phyloP scores from a whole-genome alignment of 1,140 invertebrate species.

The Campoletis sonorensis region DNA sequence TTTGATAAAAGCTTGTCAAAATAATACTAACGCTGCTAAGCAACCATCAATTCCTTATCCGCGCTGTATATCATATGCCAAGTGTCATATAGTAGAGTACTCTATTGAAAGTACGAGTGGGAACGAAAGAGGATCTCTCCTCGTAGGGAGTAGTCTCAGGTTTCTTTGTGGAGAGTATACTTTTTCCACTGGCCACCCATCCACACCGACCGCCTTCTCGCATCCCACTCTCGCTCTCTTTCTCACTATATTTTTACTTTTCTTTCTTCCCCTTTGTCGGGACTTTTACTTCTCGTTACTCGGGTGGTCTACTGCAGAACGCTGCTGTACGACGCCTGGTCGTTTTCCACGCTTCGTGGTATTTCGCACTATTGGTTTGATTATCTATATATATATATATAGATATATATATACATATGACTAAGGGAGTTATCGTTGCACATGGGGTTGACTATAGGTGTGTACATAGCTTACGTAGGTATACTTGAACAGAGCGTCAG shows the following conservation, averaged over 20 bases:
- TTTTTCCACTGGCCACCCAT: background rate
- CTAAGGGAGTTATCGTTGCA: conserved; percentile 11
- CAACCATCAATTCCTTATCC: background rate
- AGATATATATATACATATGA: background rate
- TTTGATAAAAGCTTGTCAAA: background rate
- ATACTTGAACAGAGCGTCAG: conserved; percentile 30
- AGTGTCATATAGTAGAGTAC: background rate
- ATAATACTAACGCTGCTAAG: background rate
- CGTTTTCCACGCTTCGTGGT: conserved; percentile 38
- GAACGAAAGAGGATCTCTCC: conserved; percentile 26
- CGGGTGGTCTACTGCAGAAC: background rate
- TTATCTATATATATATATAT: background rate
- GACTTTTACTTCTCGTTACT: conserved; percentile 31
- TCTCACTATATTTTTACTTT: background rate
- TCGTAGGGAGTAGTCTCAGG: conserved; percentile 1
- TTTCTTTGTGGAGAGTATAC: conserved; percentile 33
- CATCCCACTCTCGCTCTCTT: background rate
- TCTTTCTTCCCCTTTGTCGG: conserved; percentile 28
- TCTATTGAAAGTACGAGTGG: conserved; percentile 31
- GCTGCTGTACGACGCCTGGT: conserved; percentile 32
- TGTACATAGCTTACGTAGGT: background rate
- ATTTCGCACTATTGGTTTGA: conserved; percentile 17
- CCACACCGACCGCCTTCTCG: background rate
- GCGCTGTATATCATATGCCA: background rate
- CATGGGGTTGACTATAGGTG: background rate